Evolutionary conservation across 2,797 vertebrate genomes (phyloP), one percentile per base, ranked within the genome.

Genomic region (Danio kyathit): DNA sequence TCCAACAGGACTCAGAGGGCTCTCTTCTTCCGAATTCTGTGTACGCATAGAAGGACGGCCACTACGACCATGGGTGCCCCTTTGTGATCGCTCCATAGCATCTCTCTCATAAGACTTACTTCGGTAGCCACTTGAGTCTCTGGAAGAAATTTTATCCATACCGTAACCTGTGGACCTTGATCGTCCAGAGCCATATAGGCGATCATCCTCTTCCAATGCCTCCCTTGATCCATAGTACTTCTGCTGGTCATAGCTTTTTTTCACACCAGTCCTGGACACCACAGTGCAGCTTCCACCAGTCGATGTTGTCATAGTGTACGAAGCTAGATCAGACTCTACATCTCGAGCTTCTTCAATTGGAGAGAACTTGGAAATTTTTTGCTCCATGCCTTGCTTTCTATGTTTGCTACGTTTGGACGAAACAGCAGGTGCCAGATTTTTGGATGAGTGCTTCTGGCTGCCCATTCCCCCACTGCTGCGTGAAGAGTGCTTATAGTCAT

Each of bases 281-380:
- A 98, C 93, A 0, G 94, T 96, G 89, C 96, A 95, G 83, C 96
- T 95, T 79, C 96, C 93, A 73, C 93, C 94, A 17, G 95, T 93
- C 0, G 96, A 95, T 21, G 96, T 94, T 1, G 96, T 95, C 82
- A 94, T 92, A 1, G 95, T 94, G 14, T 98, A 99, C 81, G 97
- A 96, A 61, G 98, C 97, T 81, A 99, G 91, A 86, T 99, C 98
- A 1, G 97, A 97, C 85, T 99, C 98, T 71, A 99, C 98, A 1
- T 99, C 98, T 88, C 97, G 96, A 83, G 98, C 97, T 92, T 99
- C 98, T 89, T 99, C 98, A 0, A 99, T 99, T 43, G 98, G 98
- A 0, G 98, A 99, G 90, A 99, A 99, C 90, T 99, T 99, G 1
- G 98, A 99, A 87, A 99, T 97, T 91, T 99, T 99, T 86, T 99